phyloP scores from a whole-genome alignment of 1,140 invertebrate species.

The Diprion similis region DNA sequence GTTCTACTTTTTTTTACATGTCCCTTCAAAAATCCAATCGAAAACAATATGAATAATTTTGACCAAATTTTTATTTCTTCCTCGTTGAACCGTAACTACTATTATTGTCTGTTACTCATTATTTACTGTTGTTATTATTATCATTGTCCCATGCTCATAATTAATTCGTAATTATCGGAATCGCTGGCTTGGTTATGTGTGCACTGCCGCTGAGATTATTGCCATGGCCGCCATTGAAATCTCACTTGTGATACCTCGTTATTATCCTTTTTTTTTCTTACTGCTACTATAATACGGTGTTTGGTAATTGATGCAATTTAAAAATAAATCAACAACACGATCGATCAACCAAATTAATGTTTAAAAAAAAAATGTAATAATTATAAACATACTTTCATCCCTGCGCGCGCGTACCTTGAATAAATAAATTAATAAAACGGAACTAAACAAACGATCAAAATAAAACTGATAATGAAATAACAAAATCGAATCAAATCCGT shows the following conservation, averaged over 20 bases:
- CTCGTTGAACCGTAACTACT: neutral
- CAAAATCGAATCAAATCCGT: no score
- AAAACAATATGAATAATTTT: constrained; percentile 9
- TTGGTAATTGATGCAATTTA: no score
- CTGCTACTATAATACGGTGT: no score
- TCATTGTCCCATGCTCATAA: neutral
- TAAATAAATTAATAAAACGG: neutral
- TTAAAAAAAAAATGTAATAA: no score
- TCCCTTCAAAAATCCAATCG: constrained; percentile 21
- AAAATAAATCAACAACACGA: no score
- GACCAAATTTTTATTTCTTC: neutral
- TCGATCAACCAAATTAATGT: no score
- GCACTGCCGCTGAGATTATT: constrained; percentile 50
- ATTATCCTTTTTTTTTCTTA: neutral
- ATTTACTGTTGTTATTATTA: constrained; percentile 8
- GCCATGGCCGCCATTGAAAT: constrained; percentile 40
- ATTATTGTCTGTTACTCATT: neutral
- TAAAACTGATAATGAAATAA: no score
- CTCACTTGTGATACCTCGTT: neutral
- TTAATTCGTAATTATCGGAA: constrained; percentile 30
- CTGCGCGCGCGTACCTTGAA: no score
- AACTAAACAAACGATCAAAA: neutral
- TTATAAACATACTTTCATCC: no score
- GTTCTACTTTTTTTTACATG: constrained; percentile 23
- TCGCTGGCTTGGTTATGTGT: constrained; percentile 51